Conservation (phyloP, 2,113 vertebrate genomes). For the Naja naja region DNA sequence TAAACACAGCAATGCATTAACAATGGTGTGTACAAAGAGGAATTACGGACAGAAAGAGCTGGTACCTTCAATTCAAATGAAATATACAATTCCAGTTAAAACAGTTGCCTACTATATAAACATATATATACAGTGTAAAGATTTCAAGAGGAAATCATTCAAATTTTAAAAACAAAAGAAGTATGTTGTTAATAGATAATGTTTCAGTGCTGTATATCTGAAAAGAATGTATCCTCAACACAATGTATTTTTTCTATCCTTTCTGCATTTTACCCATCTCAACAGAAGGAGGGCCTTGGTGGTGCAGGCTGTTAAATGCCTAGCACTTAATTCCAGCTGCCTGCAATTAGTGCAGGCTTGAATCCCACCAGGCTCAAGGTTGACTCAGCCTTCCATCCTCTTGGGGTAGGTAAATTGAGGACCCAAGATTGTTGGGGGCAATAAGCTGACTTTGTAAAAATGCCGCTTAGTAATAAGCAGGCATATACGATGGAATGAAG, state of each 20-base stretch:
- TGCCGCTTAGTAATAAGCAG: too few relatives aligned
- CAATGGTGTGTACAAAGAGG: fast-evolving
- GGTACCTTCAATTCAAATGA: neutral
- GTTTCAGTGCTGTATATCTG: neutral
- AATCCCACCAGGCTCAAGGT: too few relatives aligned
- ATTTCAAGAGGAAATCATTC: neutral
- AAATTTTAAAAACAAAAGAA: neutral
- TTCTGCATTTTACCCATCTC: neutral
- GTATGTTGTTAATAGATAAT: neutral
- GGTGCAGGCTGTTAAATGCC: too few relatives aligned
- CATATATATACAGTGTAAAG: neutral
- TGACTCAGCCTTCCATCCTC: too few relatives aligned
- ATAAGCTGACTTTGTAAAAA: too few relatives aligned
- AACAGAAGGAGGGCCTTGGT: too few relatives aligned
- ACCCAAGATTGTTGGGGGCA: too few relatives aligned
- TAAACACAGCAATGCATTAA: neutral
- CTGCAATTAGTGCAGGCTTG: too few relatives aligned
- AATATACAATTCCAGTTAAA: neutral
- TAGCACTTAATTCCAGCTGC: too few relatives aligned
- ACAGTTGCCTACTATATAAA: neutral
- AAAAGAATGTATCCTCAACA: neutral
- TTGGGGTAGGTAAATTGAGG: too few relatives aligned
- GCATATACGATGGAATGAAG: too few relatives aligned
- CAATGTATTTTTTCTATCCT: neutral
- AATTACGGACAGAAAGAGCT: neutral